These are phyloP conservation scores for Agapostemon virescens DNA, from an alignment of 2,888 invertebrate genomes.

Conservation along the genomic window DNA sequence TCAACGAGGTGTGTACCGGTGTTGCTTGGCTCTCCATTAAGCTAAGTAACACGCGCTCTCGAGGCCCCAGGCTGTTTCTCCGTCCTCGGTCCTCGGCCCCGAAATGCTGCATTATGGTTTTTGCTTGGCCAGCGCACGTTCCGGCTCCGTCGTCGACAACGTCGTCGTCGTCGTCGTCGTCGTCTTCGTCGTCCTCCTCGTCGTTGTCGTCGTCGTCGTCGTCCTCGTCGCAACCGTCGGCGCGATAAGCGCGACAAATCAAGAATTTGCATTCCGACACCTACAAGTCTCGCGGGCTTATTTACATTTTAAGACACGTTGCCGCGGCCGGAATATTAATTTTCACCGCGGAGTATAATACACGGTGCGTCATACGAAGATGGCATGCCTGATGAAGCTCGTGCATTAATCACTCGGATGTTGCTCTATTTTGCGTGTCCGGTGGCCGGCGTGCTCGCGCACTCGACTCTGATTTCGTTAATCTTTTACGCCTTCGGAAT, in stretches of 20 bases:
- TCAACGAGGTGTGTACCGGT: constrained; percentile 59
- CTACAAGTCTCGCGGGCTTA: constrained; percentile 56
- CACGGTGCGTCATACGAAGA: constrained; percentile 40
- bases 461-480: background rate
- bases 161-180: background rate
- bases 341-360: constrained; percentile 46
- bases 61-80: background rate
- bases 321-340: constrained; percentile 57
- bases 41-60: constrained; percentile 36
- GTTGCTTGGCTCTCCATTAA: constrained; percentile 56
- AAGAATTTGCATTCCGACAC: constrained; percentile 63
- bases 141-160: background rate
- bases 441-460: background rate
- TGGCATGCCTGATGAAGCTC: constrained; percentile 52
- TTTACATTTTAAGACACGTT: constrained; percentile 64
- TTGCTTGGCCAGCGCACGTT: constrained; percentile 30
- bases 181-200: constrained; percentile 20
- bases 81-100: background rate
- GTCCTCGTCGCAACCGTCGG: constrained; percentile 24
- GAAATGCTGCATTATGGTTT: constrained; percentile 50
- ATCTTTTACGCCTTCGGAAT: background rate
- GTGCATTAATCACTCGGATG: constrained; percentile 51
- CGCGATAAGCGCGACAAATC: constrained; percentile 64
- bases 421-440: constrained; percentile 34
- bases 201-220: background rate